Evolutionary conservation across 1,140 invertebrate species (phyloP).

Genomic region (Camponotus pennsylvanicus): DNA sequence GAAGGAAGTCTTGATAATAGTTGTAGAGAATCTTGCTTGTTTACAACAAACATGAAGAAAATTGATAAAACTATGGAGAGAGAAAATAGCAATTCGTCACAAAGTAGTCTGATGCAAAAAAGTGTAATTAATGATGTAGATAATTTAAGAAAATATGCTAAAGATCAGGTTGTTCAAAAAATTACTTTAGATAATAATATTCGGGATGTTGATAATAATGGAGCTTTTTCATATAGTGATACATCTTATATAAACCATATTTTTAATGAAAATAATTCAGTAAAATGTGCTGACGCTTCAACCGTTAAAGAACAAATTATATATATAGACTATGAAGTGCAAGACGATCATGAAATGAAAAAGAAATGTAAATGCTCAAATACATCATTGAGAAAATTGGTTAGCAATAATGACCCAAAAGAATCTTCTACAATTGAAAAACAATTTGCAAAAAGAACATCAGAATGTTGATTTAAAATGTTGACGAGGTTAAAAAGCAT

Average conservation of each 20-base stretch:
- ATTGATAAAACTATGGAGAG: not conserved
- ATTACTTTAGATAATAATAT: not conserved
- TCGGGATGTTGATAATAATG: not conserved
- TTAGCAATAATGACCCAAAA: not conserved
- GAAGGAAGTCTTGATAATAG: conserved; percentile 70
- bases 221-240: not conserved
- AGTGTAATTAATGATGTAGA: not conserved
- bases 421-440: not conserved
- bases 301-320: not conserved
- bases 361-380: not conserved
- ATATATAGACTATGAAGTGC: not conserved
- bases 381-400: not conserved
- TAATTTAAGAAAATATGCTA: not conserved
- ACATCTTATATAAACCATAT: not conserved
- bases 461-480: not conserved
- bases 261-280: not conserved
- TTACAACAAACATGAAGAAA: conserved; percentile 60
- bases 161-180: not conserved
- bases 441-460: not conserved
- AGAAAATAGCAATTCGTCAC: not conserved
- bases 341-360: not conserved
- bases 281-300: not conserved
- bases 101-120: not conserved
- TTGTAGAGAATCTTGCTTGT: conserved; percentile 44
- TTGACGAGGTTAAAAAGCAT: not conserved